Evolutionary conservation across 2,113 vertebrate genomes (phyloP).

Genomic region (Ploceus nigricollis): DNA sequence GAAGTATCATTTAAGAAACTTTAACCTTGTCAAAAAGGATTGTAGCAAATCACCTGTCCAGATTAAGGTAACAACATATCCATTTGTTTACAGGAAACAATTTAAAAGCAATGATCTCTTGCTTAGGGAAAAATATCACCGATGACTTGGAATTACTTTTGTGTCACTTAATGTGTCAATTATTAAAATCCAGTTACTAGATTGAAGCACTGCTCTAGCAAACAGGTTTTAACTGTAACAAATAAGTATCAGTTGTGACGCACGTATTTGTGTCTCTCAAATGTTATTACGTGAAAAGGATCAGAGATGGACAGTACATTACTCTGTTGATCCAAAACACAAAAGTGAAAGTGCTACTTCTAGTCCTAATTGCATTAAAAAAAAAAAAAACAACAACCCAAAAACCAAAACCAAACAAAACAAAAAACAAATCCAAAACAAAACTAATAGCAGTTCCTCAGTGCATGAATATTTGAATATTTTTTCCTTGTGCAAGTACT

Average conservation of each 20-base stretch:
- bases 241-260: slow-evolving; percentile 44
- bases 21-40: slow-evolving; percentile 47
- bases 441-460: slow-evolving; percentile 75
- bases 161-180: slow-evolving; percentile 46
- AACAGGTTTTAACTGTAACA: slow-evolving; percentile 54
- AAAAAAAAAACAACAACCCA: not conserved
- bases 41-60: slow-evolving; percentile 33
- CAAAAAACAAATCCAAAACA: slow-evolving; percentile 47
- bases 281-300: slow-evolving; percentile 55
- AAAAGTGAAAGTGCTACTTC: slow-evolving; percentile 80
- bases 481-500: slow-evolving; percentile 76
- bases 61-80: slow-evolving; percentile 11
- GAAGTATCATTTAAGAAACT: slow-evolving; percentile 48
- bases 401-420: slow-evolving; percentile 3
- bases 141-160: slow-evolving; percentile 54
- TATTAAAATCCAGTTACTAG: slow-evolving; percentile 63
- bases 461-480: slow-evolving; percentile 74
- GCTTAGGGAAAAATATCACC: slow-evolving; percentile 54
- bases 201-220: slow-evolving; percentile 68
- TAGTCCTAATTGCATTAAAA: slow-evolving; percentile 69
- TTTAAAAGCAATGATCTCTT: slow-evolving; percentile 56
- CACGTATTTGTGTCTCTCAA: slow-evolving; percentile 49
- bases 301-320: slow-evolving; percentile 58
- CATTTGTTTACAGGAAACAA: slow-evolving; percentile 50
- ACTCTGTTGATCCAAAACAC: slow-evolving; percentile 70